Evolutionary conservation across 2,888 invertebrate genomes (phyloP).

Genomic region (Pseudococcus viburni): DNA sequence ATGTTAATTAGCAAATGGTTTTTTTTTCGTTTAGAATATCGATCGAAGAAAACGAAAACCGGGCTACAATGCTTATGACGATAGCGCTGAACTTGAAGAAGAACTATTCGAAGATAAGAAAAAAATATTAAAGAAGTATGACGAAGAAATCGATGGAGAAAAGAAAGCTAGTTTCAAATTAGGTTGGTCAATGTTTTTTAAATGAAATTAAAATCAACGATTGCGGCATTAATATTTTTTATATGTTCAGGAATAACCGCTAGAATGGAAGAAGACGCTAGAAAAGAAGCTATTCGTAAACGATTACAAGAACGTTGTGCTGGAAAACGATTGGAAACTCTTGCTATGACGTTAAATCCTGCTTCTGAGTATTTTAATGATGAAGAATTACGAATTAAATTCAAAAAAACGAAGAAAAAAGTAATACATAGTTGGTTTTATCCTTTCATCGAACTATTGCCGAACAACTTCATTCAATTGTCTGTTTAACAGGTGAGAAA

Average conservation of each 20-base stretch:
- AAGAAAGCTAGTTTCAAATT: constrained; percentile 82
- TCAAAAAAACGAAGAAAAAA: constrained; percentile 86
- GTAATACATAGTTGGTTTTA: constrained; percentile 15
- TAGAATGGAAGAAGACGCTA: constrained; percentile 60
- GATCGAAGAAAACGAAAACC: constrained; percentile 87
- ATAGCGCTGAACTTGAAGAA: constrained; percentile 81
- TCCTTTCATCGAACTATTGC: background rate
- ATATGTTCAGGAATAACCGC: constrained; percentile 64
- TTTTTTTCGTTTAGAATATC: constrained; percentile 77
- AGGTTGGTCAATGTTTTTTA: constrained; percentile 74
- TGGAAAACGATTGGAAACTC: constrained; percentile 78
- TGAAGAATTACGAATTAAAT: constrained; percentile 85
- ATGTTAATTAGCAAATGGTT: background rate
- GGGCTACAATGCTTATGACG: constrained; percentile 90
- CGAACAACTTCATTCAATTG: constrained; percentile 35
- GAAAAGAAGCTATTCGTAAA: constrained; percentile 67
- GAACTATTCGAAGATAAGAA: constrained; percentile 77
- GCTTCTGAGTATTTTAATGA: constrained; percentile 92
- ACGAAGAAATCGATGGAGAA: constrained; percentile 89
- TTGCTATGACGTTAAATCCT: constrained; percentile 79
- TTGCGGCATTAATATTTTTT: constrained; percentile 67
- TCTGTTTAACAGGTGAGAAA: constrained; percentile 74
- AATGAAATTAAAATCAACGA: constrained; percentile 5
- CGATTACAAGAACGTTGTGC: constrained; percentile 66
- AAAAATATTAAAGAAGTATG: constrained; percentile 91